These are phyloP conservation scores for Argyresthia goedartella DNA, from an alignment of 2,888 invertebrate genomes.

Conservation along the genomic window DNA sequence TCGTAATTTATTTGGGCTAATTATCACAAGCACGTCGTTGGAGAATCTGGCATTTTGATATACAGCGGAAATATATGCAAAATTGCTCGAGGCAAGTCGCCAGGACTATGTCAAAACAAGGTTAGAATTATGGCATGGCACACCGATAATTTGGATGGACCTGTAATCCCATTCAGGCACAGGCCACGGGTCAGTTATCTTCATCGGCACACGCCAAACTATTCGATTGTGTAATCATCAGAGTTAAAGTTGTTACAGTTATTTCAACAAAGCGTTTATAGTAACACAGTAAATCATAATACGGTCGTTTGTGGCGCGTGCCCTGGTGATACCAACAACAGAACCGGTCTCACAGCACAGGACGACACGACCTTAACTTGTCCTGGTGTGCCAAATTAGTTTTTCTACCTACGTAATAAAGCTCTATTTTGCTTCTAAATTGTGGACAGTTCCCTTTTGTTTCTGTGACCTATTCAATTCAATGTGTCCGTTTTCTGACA, in stretches of 20 bases:
- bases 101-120: no score
- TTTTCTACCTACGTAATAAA: slow-evolving; percentile 1
- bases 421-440: neutral
- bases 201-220: slow-evolving; percentile 31
- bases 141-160: no score
- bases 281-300: slow-evolving; percentile 56
- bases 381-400: slow-evolving; percentile 6
- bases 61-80: no score
- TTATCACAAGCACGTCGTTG: slow-evolving; percentile 19
- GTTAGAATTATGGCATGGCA: no score
- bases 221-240: slow-evolving; percentile 46
- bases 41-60: no score
- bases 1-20: slow-evolving; percentile 42
- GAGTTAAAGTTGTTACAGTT: slow-evolving; percentile 31
- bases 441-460: no score
- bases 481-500: no score
- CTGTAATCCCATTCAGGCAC: no score
- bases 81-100: no score
- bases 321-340: slow-evolving; percentile 18
- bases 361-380: slow-evolving; percentile 19
- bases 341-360: slow-evolving; percentile 19
- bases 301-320: slow-evolving; percentile 57
- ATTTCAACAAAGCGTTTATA: slow-evolving; percentile 52
- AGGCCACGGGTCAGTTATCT: slow-evolving; percentile 16
- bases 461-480: no score